Evolutionary conservation across 2,113 vertebrate species (phyloP), one percentile per base, ranked within the genome.

Genomic region (Dipodomys merriami): DNA sequence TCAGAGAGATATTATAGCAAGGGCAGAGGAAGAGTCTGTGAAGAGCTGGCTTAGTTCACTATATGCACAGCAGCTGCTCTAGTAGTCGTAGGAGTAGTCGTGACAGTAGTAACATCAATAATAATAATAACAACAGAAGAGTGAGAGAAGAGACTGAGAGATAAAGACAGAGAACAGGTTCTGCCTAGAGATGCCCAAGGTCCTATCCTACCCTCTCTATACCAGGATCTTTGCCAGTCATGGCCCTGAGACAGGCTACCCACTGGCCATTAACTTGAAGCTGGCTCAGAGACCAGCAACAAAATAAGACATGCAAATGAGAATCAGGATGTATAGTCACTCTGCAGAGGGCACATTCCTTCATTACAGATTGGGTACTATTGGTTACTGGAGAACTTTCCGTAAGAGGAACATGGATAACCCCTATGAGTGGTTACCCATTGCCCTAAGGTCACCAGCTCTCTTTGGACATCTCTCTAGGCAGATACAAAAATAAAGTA

Each of bases 261-360:
- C 15, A 46, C 67, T 25, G 19, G 65, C 67, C 62, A 57, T 44
- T 64, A 30, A 71, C 29, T 11, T 23, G 2, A 33, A 78, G 15
- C 35, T 22, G 33, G 65, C 27, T 53, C 39, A 60, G 49, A 27
- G n/a, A 72, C 18, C 19, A 64, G 57, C 33, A 74, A 33, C 3
- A 57, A 88, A 29, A 8, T 1, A 23, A 93, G 35, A 6, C 25
- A 25, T 1, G 6, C 16, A 91, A 90, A 60, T 15, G 7, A 60
- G 15, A 72, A 27, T 6, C 1, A 1, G 64, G 57, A 60, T 2
- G 0, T 25, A 10, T 0, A 5, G 60, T 11, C 46, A 35, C 57
- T 12, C 69, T n/a, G 29, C 0, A 15, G 16, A 84, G 71, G 35
- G 29, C 16, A 83, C 62, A n/a, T 9, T 33, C 12, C 7, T 19